Conservation (phyloP, 2,888 invertebrate genomes). For the Lasioglossum zephyrum region DNA sequence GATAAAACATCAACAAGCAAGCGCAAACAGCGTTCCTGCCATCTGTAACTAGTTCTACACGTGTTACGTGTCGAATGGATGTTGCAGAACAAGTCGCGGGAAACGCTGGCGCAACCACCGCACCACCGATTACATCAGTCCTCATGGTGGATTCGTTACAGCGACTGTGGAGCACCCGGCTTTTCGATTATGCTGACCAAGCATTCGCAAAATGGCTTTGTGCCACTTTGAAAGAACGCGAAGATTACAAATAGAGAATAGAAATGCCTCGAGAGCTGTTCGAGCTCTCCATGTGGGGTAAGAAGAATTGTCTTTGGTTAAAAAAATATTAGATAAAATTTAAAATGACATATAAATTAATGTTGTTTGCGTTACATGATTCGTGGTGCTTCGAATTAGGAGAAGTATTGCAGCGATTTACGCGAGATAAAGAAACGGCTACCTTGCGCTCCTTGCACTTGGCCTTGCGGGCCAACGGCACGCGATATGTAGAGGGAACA, state of each 20-base stretch:
- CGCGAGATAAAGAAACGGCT: slow-evolving; percentile 8
- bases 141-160: neutral
- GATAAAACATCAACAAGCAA: neutral
- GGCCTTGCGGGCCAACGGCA: slow-evolving; percentile 68
- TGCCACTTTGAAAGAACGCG: neutral
- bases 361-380: neutral
- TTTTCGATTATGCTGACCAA: neutral
- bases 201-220: neutral
- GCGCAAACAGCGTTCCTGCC: neutral
- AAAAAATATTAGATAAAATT: no score
- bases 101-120: slow-evolving; percentile 11
- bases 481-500: slow-evolving; percentile 80
- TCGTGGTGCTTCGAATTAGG: neutral
- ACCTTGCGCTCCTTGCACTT: slow-evolving; percentile 66
- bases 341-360: no score
- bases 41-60: neutral
- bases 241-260: neutral
- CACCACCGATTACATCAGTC: slow-evolving; percentile 10
- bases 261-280: neutral
- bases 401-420: neutral
- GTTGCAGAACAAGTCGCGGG: neutral
- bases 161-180: neutral
- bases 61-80: neutral
- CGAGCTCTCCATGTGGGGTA: neutral
- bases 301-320: neutral